Evolutionary conservation across 1,140 invertebrate genomes (phyloP), one percentile per base, ranked within the genome.

Genomic region (Drosophila lowei): DNA sequence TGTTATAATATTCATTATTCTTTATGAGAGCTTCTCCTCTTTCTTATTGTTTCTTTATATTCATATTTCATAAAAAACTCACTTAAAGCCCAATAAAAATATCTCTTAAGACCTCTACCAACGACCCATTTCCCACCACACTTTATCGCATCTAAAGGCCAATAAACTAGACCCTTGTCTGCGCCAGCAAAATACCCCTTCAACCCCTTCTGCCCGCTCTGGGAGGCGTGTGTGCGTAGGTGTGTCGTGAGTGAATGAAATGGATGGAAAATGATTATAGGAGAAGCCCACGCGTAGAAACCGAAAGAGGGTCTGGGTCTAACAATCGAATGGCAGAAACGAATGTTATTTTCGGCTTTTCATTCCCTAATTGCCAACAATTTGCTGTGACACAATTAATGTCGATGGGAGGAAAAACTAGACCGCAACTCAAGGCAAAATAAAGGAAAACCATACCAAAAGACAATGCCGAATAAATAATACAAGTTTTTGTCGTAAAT

Each of bases 281-380:
- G 62, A 68, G 81, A 50, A 59, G 77, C 81, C 80, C 77, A 85
- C 80, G 63, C 73, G 5, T 25, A 56, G 28, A 25, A 25, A 21
- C 11, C 9, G 18, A 54, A 8, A 44, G 15, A 28, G 72, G 34
- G 3, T 34, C 7, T 1, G 25, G 25, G 6, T 38, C 11, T 38
- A 3, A 1, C 34, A 38, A 38, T 38, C 34, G 48, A 43, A 42
- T 44, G 25, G 44, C n/a, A 57, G 55, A 43, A 28, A 42, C 13
- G n/a, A n/a, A n/a, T 38, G 23, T 46, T 47, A 48, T 49, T 38
- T 53, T 70, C 23, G 41, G 42, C 66, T 34, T 47, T 49, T 47
- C 38, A 57, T 53, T 50, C 74, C 77, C 68, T 86, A 86, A 86
- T 86, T 88, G 81, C 77, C 75, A 86, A 88, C 74, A 86, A 86